A percentile compares a stretch with the other conserved stretches of the same genome.
These are phyloP conservation scores for Pentalonia nigronervosa DNA, from an alignment of 1,140 invertebrate species.

Conservation along the genomic window DNA sequence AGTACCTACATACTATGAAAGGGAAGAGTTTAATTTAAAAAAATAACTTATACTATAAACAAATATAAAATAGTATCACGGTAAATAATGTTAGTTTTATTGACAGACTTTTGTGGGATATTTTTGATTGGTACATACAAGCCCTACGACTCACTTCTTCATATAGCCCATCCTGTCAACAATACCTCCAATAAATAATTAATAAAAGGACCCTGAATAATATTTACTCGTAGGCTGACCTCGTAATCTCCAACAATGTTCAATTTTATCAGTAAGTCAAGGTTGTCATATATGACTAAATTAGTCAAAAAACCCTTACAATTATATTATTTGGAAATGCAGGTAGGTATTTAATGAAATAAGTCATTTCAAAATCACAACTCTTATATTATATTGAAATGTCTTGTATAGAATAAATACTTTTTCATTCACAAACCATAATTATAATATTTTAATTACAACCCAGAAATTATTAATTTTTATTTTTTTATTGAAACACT, in stretches of 20 bases:
- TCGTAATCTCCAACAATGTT: slow-evolving; percentile 1
- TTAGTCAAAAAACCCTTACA: background rate
- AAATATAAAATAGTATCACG: background rate
- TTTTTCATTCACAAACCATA: background rate
- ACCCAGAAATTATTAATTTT: too few relatives aligned
- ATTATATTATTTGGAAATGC: background rate
- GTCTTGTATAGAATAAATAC: background rate
- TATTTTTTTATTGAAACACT: background rate
- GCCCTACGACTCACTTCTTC: slow-evolving; percentile 12
- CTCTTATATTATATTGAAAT: background rate
- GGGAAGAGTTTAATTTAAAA: slow-evolving; percentile 19
- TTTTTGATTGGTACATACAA: background rate
- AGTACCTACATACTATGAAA: background rate
- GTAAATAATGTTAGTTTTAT: slow-evolving; percentile 19
- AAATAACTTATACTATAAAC: background rate
- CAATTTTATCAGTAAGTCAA: slow-evolving; percentile 31
- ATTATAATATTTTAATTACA: background rate
- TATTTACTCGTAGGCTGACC: slow-evolving; percentile 17
- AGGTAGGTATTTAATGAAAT: background rate
- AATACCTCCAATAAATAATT: slow-evolving; percentile 18
- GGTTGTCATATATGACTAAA: background rate
- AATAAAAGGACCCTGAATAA: slow-evolving; percentile 29
- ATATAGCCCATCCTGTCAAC: slow-evolving; percentile 15
- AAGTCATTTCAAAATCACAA: background rate
- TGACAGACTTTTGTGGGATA: background rate